Conservation (phyloP, 2,797 vertebrate genomes). For the Limnodromus scolopaceus region DNA sequence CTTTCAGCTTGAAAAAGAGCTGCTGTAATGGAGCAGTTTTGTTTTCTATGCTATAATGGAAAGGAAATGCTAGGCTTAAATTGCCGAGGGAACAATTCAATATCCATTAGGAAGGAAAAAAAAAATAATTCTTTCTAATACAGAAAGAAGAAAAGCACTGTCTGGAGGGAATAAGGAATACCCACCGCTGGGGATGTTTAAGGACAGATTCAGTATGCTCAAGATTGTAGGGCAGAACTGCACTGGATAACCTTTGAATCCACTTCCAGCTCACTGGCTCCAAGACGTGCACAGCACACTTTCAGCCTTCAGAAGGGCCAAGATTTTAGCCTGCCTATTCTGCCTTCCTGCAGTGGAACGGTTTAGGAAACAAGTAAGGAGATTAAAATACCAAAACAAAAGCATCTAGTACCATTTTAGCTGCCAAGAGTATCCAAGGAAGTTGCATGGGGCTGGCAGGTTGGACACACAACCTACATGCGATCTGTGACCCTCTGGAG, state of each 20-base stretch:
- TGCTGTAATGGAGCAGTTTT: not conserved
- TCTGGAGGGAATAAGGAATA: not conserved
- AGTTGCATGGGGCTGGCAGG: not conserved
- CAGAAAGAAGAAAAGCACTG: not conserved
- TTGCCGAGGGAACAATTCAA: not conserved
- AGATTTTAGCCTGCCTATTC: not conserved
- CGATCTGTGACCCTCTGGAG: not conserved
- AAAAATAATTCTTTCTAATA: not conserved
- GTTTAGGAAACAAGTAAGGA: not conserved
- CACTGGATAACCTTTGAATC: not conserved
- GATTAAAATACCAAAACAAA: not conserved
- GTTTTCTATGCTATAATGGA: not conserved
- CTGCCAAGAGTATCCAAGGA: not conserved
- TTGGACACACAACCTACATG: not conserved
- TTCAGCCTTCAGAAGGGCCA: not conserved
- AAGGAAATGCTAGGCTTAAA: not conserved
- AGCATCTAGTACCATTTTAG: not conserved
- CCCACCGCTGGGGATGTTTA: not conserved
- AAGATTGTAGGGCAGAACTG: not conserved
- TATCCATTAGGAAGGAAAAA: not conserved
- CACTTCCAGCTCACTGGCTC: not conserved
- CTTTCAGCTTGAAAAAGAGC: not conserved
- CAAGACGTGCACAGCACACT: accelerated
- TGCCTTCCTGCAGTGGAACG: not conserved
- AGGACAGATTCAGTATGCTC: not conserved